A percentile compares a stretch with the other conserved stretches of the same genome.
Evolutionary conservation across 2,797 vertebrate genomes (phyloP).

Genomic region (Salarias fasciatus): DNA sequence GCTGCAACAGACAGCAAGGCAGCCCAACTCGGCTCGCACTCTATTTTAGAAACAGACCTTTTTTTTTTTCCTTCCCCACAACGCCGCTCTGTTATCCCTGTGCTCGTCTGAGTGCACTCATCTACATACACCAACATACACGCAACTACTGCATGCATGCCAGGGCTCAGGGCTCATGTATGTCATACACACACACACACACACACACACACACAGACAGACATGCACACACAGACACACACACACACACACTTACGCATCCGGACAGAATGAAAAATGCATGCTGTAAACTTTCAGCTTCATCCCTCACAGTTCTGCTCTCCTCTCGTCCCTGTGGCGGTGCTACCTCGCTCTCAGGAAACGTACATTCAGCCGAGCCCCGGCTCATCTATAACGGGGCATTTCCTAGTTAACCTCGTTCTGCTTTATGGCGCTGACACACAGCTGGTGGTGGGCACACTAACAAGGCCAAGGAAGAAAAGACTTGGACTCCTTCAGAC

Average conservation of each 20-base stretch:
- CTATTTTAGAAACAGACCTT: slow-evolving; percentile 60
- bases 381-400: slow-evolving; percentile 21
- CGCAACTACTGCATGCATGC: slow-evolving; percentile 24
- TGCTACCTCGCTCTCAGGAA: slow-evolving; percentile 29
- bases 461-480: slow-evolving; percentile 69
- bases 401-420: slow-evolving; percentile 68
- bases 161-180: slow-evolving; percentile 10
- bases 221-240: slow-evolving; percentile 12
- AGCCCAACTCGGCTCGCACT: slow-evolving; percentile 42
- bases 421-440: slow-evolving; percentile 68
- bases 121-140: slow-evolving; percentile 40
- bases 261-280: slow-evolving; percentile 69
- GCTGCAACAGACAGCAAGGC: slow-evolving; percentile 44
- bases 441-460: slow-evolving; percentile 65
- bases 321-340: slow-evolving; percentile 19
- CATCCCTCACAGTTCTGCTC: slow-evolving; percentile 39
- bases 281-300: slow-evolving; percentile 70
- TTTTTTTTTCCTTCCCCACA: slow-evolving; percentile 25
- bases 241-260: slow-evolving; percentile 30
- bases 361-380: slow-evolving; percentile 28
- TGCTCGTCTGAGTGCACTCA: slow-evolving; percentile 49
- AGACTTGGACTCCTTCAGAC: slow-evolving; percentile 50
- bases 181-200: slow-evolving; percentile 8
- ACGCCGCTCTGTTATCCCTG: slow-evolving; percentile 44
- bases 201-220: background rate